These are phyloP conservation scores for Corythucha ciliata DNA, from an alignment of 2,888 invertebrate genomes.

Conservation along the genomic window DNA sequence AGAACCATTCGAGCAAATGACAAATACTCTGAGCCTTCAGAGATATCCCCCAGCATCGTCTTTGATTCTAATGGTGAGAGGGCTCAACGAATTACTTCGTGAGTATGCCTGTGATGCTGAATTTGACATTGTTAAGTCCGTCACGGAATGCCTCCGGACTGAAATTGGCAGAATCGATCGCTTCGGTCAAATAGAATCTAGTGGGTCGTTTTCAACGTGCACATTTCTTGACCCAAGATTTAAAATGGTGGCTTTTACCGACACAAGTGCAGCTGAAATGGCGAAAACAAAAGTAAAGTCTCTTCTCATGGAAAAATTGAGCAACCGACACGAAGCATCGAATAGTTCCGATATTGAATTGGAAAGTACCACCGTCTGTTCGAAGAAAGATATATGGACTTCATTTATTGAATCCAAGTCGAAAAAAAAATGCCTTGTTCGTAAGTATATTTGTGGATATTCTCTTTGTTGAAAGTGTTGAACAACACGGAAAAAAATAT, in stretches of 20 bases:
- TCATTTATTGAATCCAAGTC: no score
- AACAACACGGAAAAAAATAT: no score
- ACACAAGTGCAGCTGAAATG: conserved; percentile 14
- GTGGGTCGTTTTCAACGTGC: not conserved
- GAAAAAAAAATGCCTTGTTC: no score
- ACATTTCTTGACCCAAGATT: conserved; percentile 13
- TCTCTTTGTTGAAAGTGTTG: no score
- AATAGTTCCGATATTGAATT: no score
- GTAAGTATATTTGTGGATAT: no score
- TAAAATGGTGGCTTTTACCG: conserved; percentile 17
- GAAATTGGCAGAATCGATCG: conserved; percentile 1
- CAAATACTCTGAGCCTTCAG: not conserved
- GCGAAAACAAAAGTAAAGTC: conserved; percentile 10
- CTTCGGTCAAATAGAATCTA: conserved; percentile 2
- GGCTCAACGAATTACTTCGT: not conserved
- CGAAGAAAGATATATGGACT: no score
- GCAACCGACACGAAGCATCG: no score
- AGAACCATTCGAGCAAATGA: conserved; percentile 4
- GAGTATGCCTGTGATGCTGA: not conserved
- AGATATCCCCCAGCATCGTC: conserved; percentile 11
- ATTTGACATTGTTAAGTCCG: not conserved
- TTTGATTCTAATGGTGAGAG: conserved; percentile 4
- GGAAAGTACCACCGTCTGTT: no score
- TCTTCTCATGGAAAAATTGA: conserved; percentile 7
- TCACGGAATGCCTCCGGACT: not conserved